phyloP scores from a whole-genome alignment of 2,888 invertebrate genomes.

The Stramonita haemastoma region DNA sequence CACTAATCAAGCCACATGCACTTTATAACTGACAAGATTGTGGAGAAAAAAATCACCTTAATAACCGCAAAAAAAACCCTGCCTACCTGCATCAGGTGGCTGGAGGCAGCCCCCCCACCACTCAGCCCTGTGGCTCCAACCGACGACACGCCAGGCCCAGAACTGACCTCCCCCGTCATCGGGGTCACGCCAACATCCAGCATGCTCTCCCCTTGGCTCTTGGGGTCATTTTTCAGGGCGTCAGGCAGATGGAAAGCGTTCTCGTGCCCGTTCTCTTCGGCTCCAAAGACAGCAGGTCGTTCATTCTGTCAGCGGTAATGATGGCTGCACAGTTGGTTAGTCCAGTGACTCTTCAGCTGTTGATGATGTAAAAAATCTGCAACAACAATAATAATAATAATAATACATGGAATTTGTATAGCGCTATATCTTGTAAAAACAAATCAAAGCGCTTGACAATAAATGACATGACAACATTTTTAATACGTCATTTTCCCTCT shows the following conservation, averaged over 20 bases:
- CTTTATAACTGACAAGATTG: no score
- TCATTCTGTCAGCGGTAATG: not conserved
- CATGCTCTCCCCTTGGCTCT: constrained; percentile 2
- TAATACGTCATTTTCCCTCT: no score
- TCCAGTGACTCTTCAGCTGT: no score
- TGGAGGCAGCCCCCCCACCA: not conserved
- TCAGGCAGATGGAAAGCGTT: not conserved
- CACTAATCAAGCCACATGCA: not conserved
- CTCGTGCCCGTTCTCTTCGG: not conserved
- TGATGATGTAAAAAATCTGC: no score
- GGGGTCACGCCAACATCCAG: not conserved
- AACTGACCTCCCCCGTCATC: not conserved
- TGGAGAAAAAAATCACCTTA: not conserved
- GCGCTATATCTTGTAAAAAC: no score
- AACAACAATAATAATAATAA: no score
- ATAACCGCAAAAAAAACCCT: not conserved
- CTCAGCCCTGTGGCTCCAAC: not conserved
- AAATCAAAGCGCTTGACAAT: no score
- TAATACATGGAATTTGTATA: no score
- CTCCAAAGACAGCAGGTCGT: constrained; percentile 12
- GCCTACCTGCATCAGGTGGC: not conserved
- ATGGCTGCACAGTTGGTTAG: no score
- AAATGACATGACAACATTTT: no score
- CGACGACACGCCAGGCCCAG: not conserved
- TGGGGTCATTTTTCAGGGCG: not conserved